Evolutionary conservation across 2,888 invertebrate species (phyloP).

Genomic region (Torymus texanus): DNA sequence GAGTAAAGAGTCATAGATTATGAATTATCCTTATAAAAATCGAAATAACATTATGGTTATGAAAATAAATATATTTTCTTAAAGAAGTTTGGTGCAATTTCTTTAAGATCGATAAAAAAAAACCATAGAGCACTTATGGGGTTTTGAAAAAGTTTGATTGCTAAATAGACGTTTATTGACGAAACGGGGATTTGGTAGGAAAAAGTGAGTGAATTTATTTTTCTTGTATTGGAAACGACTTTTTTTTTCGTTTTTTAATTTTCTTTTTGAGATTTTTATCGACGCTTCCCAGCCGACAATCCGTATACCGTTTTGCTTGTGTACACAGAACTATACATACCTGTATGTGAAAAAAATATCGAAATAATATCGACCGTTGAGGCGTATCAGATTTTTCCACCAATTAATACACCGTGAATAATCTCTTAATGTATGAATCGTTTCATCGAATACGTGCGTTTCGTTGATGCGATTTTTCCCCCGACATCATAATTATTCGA

Average conservation of each 20-base stretch:
- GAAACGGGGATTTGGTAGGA: no score
- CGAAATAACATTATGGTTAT: no score
- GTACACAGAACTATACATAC: background rate
- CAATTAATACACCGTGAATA: constrained; percentile 17
- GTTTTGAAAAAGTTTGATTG: no score
- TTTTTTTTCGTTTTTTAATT: constrained; percentile 13
- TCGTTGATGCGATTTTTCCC: background rate
- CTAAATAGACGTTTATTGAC: no score
- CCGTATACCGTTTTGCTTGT: background rate
- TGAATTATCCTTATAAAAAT: no score
- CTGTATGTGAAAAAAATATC: background rate
- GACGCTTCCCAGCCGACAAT: background rate
- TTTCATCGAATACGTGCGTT: background rate
- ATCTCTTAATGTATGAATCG: background rate
- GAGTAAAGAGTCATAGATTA: no score
- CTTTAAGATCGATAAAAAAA: no score
- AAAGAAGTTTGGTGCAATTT: no score
- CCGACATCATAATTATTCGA: background rate
- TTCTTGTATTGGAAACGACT: background rate
- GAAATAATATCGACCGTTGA: constrained; percentile 6
- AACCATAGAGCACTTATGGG: no score
- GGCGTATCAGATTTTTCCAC: background rate
- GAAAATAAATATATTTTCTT: no score
- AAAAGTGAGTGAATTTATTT: no score
- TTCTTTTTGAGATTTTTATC: constrained; percentile 5